Evolutionary conservation across 2,888 invertebrate genomes (phyloP).

Genomic region (Physocephala rufipes): DNA sequence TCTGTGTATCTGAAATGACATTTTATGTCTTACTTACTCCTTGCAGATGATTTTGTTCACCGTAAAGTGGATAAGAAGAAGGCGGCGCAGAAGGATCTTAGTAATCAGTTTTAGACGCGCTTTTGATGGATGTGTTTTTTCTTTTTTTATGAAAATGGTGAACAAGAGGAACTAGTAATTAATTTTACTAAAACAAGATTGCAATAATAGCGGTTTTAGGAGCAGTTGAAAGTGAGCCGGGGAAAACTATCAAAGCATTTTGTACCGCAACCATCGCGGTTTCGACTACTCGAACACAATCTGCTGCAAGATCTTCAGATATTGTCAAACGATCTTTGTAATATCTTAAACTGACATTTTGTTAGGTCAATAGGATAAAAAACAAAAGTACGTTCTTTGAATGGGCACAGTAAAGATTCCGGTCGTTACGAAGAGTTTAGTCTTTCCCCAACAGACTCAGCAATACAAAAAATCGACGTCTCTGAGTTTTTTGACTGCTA

Average conservation of each 20-base stretch:
- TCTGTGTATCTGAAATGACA: no score
- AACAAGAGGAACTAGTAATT: not conserved
- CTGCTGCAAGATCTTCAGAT: conserved; percentile 7
- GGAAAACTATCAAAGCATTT: not conserved
- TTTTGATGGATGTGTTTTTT: conserved; percentile 29
- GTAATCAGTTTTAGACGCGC: conserved; percentile 24
- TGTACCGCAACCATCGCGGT: not conserved
- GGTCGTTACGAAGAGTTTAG: no score
- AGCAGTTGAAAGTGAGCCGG: conserved; percentile 2
- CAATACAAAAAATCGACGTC: no score
- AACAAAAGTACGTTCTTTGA: no score
- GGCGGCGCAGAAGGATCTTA: conserved; percentile 23
- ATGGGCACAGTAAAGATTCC: no score
- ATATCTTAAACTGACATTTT: conserved; percentile 15
- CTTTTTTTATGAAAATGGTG: conserved; percentile 21
- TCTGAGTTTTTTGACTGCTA: no score
- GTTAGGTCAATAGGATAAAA: no score
- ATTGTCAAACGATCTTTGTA: conserved; percentile 17
- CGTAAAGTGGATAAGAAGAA: no score
- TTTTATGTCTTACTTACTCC: no score
- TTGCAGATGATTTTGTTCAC: no score
- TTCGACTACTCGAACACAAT: conserved; percentile 14
- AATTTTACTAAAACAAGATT: not conserved
- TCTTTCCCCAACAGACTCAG: no score
- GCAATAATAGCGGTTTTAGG: not conserved